Evolutionary conservation across 30 jellyfish, hydroid and myxozoan genomes (phyloP), one percentile per base, ranked within the genome.

Genomic region (Turritopsis dohrnii): DNA sequence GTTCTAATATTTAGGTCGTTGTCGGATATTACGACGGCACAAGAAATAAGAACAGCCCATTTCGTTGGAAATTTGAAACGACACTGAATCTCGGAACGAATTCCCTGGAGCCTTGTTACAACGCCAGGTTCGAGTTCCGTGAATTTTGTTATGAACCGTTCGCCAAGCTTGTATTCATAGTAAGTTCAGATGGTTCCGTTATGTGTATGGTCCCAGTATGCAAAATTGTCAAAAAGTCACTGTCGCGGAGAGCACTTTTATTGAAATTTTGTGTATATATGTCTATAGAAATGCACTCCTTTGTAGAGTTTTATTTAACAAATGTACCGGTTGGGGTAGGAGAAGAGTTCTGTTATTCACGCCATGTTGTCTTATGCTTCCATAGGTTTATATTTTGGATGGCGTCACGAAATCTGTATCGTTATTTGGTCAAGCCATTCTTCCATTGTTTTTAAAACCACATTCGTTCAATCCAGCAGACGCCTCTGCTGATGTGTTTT

Each of bases 391-490:
- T 65, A 89, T 85, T 75, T 23, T 89, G 17, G 96, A 89, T 72
- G 79, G 66, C 0, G 66, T 85, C 21, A 81, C 90, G 21, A 81
- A 73, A 72, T 82, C 29, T 30, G 95, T 81, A 0, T 26, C 66
- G 66, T 16, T 75, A 21, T 85, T 90, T 54, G 97, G 97, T 22
- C 81, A 85, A 24, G 75, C 89, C 1, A 53, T 90, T 21, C 53
- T 90, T 9, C 97, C 97, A 1, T 82, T 86, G 52, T 90, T 90
- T 90, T 92, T 90, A 22, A 86, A 90, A 53, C 76, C 74, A 25
- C 87, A 84, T 23, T 80, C 95, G 0, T 75, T 75, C 18, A 89
- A 82, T 52, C 74, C 87, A 41, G 89, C 92, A 8, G 92, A 83
- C 66, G 89, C 74, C 28, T 17, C 86, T 9, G 89, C 79, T 71